These are phyloP conservation scores for Xylota segnis DNA, from an alignment of 2,888 invertebrate species.

Conservation along the genomic window DNA sequence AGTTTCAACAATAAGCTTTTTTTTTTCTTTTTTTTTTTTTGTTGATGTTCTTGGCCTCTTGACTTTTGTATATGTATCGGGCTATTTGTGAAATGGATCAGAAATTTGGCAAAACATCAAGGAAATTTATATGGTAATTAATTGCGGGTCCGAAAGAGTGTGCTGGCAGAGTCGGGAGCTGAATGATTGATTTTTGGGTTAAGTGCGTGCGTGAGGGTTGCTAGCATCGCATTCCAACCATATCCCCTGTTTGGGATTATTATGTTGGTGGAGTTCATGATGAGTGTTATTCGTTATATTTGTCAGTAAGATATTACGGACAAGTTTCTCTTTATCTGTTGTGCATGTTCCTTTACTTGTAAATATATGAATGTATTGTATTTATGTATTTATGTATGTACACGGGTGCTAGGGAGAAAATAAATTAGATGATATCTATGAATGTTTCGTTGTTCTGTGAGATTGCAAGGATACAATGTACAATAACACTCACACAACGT, in stretches of 20 bases:
- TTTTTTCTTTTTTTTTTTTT: no score
- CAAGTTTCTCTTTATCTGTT: conserved; percentile 20
- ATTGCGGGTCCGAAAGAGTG: conserved; percentile 46
- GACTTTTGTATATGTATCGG: conserved; percentile 26
- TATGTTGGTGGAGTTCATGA: conserved; percentile 27
- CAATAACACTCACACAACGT: background rate
- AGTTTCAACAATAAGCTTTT: conserved; percentile 39
- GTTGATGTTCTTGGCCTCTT: conserved; percentile 31
- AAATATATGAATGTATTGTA: conserved; percentile 8
- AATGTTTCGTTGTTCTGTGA: background rate
- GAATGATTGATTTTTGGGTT: conserved; percentile 61
- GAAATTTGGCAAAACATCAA: conserved; percentile 50
- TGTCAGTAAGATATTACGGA: conserved; percentile 13
- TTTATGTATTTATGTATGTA: background rate
- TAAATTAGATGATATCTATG: conserved; percentile 2
- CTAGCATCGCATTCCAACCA: conserved; percentile 19
- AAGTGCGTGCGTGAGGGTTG: conserved; percentile 49
- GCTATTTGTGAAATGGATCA: conserved; percentile 57
- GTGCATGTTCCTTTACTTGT: conserved; percentile 21
- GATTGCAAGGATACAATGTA: conserved; percentile 5
- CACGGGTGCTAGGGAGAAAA: background rate
- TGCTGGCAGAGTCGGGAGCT: conserved; percentile 34
- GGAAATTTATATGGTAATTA: conserved; percentile 66
- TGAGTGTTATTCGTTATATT: conserved; percentile 50
- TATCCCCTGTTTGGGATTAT: conserved; percentile 8